Percentiles rank a stretch among this genome's conserved stretches.
These are phyloP conservation scores for Anguilla rostrata DNA, from an alignment of 2,113 vertebrate species.

Conservation along the genomic window DNA sequence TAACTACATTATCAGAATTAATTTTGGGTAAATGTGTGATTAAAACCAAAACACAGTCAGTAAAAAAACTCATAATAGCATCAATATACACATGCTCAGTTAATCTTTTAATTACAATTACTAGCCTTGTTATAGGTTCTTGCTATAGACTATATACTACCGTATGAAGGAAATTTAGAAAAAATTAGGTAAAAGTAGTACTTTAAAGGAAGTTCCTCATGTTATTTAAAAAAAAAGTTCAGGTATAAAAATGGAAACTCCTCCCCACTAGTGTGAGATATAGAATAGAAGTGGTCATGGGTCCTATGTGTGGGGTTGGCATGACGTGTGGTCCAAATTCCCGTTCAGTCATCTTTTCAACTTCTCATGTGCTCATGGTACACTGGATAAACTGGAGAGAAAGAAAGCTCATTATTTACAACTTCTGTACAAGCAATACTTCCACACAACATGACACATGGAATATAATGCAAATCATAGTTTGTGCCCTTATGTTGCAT, in stretches of 20 bases:
- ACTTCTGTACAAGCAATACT: neutral
- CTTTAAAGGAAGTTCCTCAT: neutral
- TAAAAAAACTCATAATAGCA: neutral
- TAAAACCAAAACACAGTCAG: neutral
- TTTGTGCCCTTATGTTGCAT: neutral
- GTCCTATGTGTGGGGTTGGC: neutral
- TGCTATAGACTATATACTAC: neutral
- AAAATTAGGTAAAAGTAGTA: neutral
- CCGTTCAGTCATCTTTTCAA: neutral
- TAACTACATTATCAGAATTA: neutral
- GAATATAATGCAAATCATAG: neutral
- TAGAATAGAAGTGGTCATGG: neutral
- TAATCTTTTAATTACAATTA: neutral
- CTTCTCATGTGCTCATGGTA: constrained; percentile 63
- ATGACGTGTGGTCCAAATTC: neutral
- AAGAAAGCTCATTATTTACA: neutral
- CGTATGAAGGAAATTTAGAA: neutral
- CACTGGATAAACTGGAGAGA: constrained; percentile 68
- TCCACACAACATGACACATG: neutral
- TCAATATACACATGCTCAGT: neutral
- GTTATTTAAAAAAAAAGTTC: neutral
- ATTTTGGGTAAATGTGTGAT: neutral
- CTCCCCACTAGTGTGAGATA: neutral
- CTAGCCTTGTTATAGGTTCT: neutral
- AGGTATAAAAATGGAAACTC: neutral